Percentiles rank a stretch among this genome's conserved stretches.
Evolutionary conservation across 64 coral and sea anemone genomes (phyloP).

Genomic region (Montipora efflorescens): DNA sequence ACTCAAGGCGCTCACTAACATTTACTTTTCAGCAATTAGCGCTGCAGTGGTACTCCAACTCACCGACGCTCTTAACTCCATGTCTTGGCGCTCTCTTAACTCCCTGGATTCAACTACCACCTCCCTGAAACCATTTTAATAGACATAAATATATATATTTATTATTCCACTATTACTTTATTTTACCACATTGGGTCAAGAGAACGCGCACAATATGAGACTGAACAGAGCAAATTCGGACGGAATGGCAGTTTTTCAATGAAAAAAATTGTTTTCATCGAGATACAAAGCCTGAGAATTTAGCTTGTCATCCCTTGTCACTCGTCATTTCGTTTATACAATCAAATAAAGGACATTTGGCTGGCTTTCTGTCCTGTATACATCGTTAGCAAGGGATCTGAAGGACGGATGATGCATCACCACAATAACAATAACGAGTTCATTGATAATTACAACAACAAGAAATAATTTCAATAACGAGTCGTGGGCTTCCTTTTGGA

Average conservation of each 20-base stretch:
- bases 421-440: not conserved
- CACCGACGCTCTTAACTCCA: slow-evolving; percentile 3
- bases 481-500: slow-evolving; percentile 16
- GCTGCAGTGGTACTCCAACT: slow-evolving; percentile 12
- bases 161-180: not conserved
- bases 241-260: too few species aligned
- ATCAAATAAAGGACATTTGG: too few species aligned
- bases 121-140: slow-evolving; percentile 13
- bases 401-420: not conserved
- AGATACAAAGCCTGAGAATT: not conserved
- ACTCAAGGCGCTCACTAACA: not conserved
- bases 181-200: too few species aligned
- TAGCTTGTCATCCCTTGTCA: too few species aligned
- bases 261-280: not conserved
- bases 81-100: slow-evolving; percentile 17
- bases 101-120: not conserved
- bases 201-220: too few species aligned
- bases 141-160: not conserved
- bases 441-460: not conserved
- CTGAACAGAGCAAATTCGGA: too few species aligned
- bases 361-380: too few species aligned
- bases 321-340: too few species aligned
- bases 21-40: slow-evolving; percentile 22
- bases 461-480: slow-evolving; percentile 15
- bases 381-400: too few species aligned